Conservation (phyloP, 2,797 vertebrate genomes). For the Mycteria americana region DNA sequence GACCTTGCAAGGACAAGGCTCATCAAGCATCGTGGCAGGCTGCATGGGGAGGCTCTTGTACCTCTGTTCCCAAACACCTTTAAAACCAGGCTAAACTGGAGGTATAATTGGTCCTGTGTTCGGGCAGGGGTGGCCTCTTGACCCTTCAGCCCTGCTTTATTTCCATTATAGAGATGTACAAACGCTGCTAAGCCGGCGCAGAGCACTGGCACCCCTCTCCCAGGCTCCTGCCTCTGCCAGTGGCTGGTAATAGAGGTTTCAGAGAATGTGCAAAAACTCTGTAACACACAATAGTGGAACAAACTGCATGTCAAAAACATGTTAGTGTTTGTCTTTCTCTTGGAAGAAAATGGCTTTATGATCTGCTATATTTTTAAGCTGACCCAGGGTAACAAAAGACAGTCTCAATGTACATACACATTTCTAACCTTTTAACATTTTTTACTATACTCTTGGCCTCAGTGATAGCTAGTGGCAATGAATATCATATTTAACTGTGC, state of each 20-base stretch:
- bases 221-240: background rate
- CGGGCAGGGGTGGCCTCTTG: background rate
- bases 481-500: background rate
- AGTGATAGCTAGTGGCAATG: background rate
- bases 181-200: fast-evolving
- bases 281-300: background rate
- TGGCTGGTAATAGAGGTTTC: background rate
- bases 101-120: background rate
- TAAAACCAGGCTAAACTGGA: background rate
- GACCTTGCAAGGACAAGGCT: background rate
- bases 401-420: background rate
- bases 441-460: background rate
- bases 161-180: background rate
- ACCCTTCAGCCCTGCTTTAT: background rate
- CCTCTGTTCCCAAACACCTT: background rate
- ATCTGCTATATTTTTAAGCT: background rate
- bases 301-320: background rate
- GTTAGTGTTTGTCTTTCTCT: background rate
- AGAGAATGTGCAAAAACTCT: background rate
- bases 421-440: background rate
- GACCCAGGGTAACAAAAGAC: background rate
- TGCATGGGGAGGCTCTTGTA: background rate
- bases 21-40: background rate
- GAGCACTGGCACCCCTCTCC: background rate
- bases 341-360: background rate